Base-by-base conservation (phyloP, 2,797 vertebrate genomes). In the Microhierax caerulescens region DNA sequence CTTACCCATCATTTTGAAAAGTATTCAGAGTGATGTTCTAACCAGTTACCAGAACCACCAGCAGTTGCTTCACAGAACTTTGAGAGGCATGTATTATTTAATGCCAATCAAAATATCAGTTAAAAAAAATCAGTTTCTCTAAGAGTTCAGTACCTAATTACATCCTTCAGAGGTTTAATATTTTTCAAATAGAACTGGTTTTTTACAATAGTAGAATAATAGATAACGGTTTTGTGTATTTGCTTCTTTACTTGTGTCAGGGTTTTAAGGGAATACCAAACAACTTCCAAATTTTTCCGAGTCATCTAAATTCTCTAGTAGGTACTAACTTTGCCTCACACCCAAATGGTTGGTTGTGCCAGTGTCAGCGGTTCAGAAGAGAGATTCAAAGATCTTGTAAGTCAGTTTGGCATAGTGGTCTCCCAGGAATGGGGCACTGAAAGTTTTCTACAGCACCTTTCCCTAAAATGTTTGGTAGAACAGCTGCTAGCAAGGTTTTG, bases 311-410 rank as follows among this genome's bases (percentile, higher is more conserved):
- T 69, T 93, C 20, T 76, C 13, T 36, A 51, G 8, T 11, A 48
- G 2, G 1, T 4, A 30, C 14, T 43, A 20, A 27, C 14, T 48
- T 34, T 3, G 2, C 17, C 4, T 2, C 20, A 4, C 3, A 2
- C 9, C 4, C 5, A 39, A 69, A 59, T 5, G 1, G 5, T 47
- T 45, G 2, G 3, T 79, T 79, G 5, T 61, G 16, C 16, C 9
- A 14, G 8, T 43, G 14, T 12, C 2, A 5, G 45, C 60, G 32
- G 10, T 39, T 86, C 32, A 48, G 59, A 47, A 56, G 30, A 47
- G 23, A 83, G 5, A 37, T 76, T 20, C 3, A 2, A 18, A 57
- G 28, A 76, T 7, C 13, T 78, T 67, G 4, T 60, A n/a, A 27
- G 9, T 28, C 36, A 2, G 34, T 53, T 41, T 82, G 78, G 15